These are phyloP conservation scores for Acipenser transmontanus DNA, from an alignment of 2,797 vertebrate species.

Conservation along the genomic window DNA sequence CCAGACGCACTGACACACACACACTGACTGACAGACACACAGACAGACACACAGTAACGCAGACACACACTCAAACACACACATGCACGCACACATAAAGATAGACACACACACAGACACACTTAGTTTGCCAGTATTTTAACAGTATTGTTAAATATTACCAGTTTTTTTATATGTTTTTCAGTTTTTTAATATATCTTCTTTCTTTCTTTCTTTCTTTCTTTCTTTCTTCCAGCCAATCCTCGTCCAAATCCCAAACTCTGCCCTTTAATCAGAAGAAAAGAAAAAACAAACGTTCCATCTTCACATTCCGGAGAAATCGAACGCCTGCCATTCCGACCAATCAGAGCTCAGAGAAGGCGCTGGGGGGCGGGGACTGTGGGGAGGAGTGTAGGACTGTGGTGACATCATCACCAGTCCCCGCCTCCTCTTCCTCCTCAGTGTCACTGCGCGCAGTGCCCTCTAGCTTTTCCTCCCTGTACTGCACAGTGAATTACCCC, in stretches of 20 bases:
- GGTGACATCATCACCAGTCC: constrained; percentile 12
- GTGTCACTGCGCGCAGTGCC: not conserved
- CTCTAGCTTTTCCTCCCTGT: constrained; percentile 25
- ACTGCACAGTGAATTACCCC: constrained; percentile 53
- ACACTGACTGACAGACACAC: not conserved
- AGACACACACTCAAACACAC: not conserved
- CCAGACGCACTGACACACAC: not conserved
- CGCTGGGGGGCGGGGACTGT: constrained; percentile 22
- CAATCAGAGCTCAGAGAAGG: constrained; percentile 53
- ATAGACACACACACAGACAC: not conserved
- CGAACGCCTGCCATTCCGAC: constrained; percentile 57
- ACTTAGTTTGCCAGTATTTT: not conserved
- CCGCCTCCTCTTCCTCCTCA: constrained; percentile 35
- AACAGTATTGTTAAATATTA: not conserved
- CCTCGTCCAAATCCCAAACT: constrained; percentile 60
- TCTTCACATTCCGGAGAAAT: constrained; percentile 68
- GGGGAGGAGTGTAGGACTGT: constrained; percentile 24
- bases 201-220: constrained; percentile 2
- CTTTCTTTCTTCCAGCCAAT: constrained; percentile 46
- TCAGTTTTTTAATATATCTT: too few relatives aligned
- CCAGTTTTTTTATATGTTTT: too few relatives aligned
- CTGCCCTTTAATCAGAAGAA: constrained; percentile 58
- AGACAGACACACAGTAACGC: not conserved
- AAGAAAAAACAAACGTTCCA: constrained; percentile 59
- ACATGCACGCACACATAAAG: constrained; percentile 5